Base-by-base conservation (phyloP, 2,888 invertebrate genomes). In the Lasius fuliginosus region DNA sequence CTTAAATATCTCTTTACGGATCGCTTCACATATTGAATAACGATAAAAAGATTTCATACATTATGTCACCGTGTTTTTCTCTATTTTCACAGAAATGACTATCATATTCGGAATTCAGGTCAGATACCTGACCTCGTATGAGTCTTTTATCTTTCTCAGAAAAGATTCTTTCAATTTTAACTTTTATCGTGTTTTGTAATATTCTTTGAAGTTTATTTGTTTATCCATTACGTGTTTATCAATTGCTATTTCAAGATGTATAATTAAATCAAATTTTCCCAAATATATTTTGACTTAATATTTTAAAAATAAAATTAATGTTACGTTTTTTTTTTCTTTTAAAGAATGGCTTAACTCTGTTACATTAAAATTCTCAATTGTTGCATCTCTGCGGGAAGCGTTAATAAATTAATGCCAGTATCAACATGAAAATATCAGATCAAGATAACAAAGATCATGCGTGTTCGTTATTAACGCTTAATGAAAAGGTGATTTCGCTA, bases 11-110 rank as follows among this genome's bases (percentile, higher is more conserved):
- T 36, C 23, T 74, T 36, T 36, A 23, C 9, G 30, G 27, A 42
- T 30, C 40, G 58, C 27, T 58, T 18, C 36, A 65, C 36, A 62
- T 49, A 36, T 53, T 53, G 8, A 53, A 49, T 36, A 49, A 65
- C 27, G 36, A 76, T 53, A 76, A 76, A 76, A 76, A 65, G 8
- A 27, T 36, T 18, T 49, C 18, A 49, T 36, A 46, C 11, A n/a
- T 18, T 49, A 15, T 46, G 33, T 46, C 33, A 30, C 5, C 15
- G 33, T 46, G 12, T 53, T 65, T 76, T 76, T 65, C 36, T 76
- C 53, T 76, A 27, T 53, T 36, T n/a, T 77, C 27, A 12, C 27
- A 77, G 15, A 65, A 67, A 64, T 67, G 2, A 53, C 23, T 23
- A 40, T 40, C 27, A 12, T 40, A 30, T 77, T 68, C 30, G 30